A percentile compares a stretch with the other conserved stretches of the same genome.
These are phyloP conservation scores for Pachyuromys duprasi DNA, from an alignment of 2,797 vertebrate species.

Conservation along the genomic window DNA sequence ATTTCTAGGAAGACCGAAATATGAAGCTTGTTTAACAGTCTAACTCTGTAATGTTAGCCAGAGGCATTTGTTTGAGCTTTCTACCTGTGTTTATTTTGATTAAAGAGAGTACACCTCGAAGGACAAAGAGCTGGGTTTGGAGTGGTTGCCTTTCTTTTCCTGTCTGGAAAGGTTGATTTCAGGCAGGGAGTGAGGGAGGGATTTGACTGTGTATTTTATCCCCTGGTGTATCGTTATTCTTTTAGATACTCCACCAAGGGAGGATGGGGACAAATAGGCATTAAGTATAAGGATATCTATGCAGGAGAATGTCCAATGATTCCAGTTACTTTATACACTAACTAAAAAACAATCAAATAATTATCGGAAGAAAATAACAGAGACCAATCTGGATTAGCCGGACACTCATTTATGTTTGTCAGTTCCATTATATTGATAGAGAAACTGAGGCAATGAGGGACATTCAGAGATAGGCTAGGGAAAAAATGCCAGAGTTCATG, in stretches of 20 bases:
- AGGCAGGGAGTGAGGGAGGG: not conserved
- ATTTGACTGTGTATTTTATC: not conserved
- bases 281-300: not conserved
- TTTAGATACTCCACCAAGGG: not conserved
- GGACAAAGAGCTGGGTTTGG: not conserved
- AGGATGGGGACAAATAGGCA: not conserved
- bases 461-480: not conserved
- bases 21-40: not conserved
- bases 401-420: not conserved
- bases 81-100: conserved; percentile 17
- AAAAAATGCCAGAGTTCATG: not conserved
- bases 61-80: not conserved
- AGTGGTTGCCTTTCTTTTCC: not conserved
- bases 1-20: not conserved
- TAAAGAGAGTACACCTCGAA: not conserved
- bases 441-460: not conserved
- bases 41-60: not conserved
- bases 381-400: not conserved
- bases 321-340: not conserved
- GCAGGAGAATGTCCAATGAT: not conserved
- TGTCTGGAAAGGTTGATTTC: not conserved
- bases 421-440: not conserved
- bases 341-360: not conserved
- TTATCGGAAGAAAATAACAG: not conserved
- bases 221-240: not conserved